These are phyloP conservation scores for Sesamia inferens DNA, from an alignment of 2,888 invertebrate species.

Conservation along the genomic window DNA sequence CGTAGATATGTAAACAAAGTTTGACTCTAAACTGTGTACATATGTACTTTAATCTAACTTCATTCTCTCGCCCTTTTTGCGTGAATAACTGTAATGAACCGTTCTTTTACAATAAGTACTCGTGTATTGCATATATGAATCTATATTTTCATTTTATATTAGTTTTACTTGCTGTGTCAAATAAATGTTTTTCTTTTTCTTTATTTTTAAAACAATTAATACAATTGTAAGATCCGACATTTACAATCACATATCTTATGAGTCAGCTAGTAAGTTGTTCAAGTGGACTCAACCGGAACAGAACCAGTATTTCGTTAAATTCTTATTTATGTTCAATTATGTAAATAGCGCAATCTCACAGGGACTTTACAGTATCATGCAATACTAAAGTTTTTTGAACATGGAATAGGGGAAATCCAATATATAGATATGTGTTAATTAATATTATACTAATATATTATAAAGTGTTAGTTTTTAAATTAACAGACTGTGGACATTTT, in stretches of 20 bases:
- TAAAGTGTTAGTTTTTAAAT: background rate
- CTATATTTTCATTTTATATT: background rate
- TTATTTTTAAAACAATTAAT: background rate
- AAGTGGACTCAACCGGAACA: conserved; percentile 36
- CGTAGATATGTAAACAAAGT: background rate
- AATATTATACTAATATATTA: background rate
- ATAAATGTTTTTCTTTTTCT: background rate
- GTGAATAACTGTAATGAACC: background rate
- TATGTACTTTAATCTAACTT: too few relatives aligned
- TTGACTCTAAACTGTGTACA: too few relatives aligned
- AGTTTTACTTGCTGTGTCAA: background rate
- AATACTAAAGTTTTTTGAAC: conserved; percentile 26
- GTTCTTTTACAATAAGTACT: too few relatives aligned
- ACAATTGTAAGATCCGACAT: conserved; percentile 6
- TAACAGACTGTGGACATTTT: background rate
- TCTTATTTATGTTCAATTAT: conserved; percentile 39
- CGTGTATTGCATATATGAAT: background rate
- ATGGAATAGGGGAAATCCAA: conserved; percentile 26
- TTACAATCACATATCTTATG: conserved; percentile 9
- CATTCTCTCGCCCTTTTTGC: background rate
- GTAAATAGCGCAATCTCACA: conserved; percentile 36
- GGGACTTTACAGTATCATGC: conserved; percentile 41
- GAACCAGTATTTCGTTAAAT: conserved; percentile 43
- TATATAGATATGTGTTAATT: background rate
- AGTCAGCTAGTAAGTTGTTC: conserved; percentile 22